phyloP scores from a whole-genome alignment of 2,797 vertebrate genomes.

The Rhadinocentrus ornatus region DNA sequence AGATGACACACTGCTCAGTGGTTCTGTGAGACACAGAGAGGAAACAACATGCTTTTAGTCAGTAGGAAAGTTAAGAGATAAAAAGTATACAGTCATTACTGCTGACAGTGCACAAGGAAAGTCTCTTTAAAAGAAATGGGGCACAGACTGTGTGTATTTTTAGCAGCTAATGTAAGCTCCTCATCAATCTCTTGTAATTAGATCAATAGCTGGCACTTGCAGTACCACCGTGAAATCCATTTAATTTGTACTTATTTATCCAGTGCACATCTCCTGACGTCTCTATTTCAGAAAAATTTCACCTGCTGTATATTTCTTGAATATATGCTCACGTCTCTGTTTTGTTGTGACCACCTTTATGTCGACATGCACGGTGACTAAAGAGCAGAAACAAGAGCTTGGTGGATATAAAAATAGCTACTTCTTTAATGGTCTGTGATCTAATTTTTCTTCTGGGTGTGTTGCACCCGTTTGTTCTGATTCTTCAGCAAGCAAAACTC shows the following conservation, averaged over 20 bases:
- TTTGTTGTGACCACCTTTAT: not conserved
- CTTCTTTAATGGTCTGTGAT: slow-evolving; percentile 14
- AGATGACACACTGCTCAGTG: slow-evolving; percentile 96
- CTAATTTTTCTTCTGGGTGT: slow-evolving; percentile 31
- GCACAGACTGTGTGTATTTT: slow-evolving; percentile 19
- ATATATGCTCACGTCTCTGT: not conserved
- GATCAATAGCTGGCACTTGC: slow-evolving; percentile 35
- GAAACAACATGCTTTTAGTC: slow-evolving; percentile 19
- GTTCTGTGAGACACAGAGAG: slow-evolving; percentile 82
- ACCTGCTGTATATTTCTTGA: slow-evolving; percentile 1
- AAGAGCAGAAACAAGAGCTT: slow-evolving; percentile 26
- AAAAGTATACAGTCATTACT: slow-evolving; percentile 1
- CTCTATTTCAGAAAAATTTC: slow-evolving; percentile 15
- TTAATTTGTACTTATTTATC: slow-evolving; percentile 12
- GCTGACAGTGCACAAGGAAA: slow-evolving; percentile 25
- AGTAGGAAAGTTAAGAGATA: slow-evolving; percentile 1
- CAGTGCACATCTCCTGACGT: slow-evolving; percentile 18
- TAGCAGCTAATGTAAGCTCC: slow-evolving; percentile 13
- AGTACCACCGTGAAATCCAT: slow-evolving; percentile 32
- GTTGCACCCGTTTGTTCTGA: slow-evolving; percentile 54
- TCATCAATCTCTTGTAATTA: slow-evolving; percentile 32
- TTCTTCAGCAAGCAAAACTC: slow-evolving; percentile 12
- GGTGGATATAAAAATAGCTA: slow-evolving; percentile 42
- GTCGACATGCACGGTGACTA: slow-evolving; percentile 7
- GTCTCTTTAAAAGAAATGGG: slow-evolving; percentile 4